phyloP scores from a whole-genome alignment of 30 jellyfish, hydroid and myxozoan genomes.

The Rhopilema esculentum region DNA sequence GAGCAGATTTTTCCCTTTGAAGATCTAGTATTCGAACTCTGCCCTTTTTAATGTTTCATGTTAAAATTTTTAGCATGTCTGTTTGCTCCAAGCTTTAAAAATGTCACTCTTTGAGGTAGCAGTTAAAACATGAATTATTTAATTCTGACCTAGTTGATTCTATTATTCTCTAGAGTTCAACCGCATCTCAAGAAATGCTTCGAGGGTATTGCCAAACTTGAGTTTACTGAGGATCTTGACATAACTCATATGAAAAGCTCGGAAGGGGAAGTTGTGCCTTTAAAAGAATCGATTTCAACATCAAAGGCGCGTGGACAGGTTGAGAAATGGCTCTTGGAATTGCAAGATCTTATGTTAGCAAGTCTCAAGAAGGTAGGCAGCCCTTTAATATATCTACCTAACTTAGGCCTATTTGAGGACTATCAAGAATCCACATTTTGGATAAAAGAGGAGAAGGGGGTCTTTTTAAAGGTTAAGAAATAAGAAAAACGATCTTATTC shows the following conservation, averaged over 20 bases:
- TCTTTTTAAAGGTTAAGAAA: neutral
- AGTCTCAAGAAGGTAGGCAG: slow-evolving; percentile 95
- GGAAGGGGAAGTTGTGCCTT: slow-evolving; percentile 98
- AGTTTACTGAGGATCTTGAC: slow-evolving; percentile 96
- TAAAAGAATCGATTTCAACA: slow-evolving; percentile 87
- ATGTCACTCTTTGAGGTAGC: too few relatives aligned
- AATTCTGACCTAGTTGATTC: too few relatives aligned
- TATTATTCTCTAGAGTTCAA: slow-evolving; percentile 72
- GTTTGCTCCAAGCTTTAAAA: too few relatives aligned
- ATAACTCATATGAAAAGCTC: slow-evolving; percentile 99
- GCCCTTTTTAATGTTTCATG: too few relatives aligned
- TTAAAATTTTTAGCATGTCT: too few relatives aligned
- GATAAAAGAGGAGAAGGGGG: neutral
- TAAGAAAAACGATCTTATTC: too few relatives aligned
- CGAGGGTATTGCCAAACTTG: slow-evolving; percentile 97
- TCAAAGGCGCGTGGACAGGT: slow-evolving; percentile 99
- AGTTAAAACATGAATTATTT: too few relatives aligned
- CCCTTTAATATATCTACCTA: neutral
- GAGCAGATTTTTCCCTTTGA: too few relatives aligned
- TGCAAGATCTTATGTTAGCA: slow-evolving; percentile 91
- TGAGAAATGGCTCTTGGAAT: slow-evolving; percentile 97
- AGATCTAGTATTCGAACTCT: too few relatives aligned
- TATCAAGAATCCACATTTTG: too few relatives aligned
- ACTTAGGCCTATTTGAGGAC: too few relatives aligned
- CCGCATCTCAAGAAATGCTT: slow-evolving; percentile 97